Base-by-base conservation (phyloP, 2,797 vertebrate genomes). In the Loriculus beryllinus region DNA sequence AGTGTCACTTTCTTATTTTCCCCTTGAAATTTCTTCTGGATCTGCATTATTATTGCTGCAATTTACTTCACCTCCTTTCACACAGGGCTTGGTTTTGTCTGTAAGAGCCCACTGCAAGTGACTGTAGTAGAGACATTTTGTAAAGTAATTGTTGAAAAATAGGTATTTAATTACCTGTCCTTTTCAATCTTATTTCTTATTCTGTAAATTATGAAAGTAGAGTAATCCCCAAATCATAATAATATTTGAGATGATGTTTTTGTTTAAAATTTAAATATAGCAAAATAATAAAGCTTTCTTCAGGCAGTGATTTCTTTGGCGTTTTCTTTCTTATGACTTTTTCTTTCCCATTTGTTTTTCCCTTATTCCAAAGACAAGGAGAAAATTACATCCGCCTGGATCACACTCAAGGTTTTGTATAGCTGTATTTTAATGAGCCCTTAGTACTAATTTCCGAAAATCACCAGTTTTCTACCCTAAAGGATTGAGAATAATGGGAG, bases 31-130 rank as follows among this genome's bases (percentile, higher is more conserved):
- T 89, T 69, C 42, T 92, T 65, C 62, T 78, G 51, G 65, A 60
- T 56, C 49, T 72, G 63, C 17, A 29, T 88, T 93, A 31, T 90
- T 93, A 82, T 82, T 91, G 80, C 67, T 82, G 63, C 70, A 80
- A n/a, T 92, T 93, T 90, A n/a, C 64, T 90, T 95, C 42, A 49
- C 64, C 82, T 75, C 10, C 48, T 90, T 95, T 94, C 62, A 88
- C 40, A 26, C 2, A 20, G 18, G 23, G 3, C 12, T 57, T 23
- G 12, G 86, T 81, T 89, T 88, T 89, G 47, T 89, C 82, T 87
- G 0, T 43, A 45, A 79, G 16, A 92, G 35, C 39, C 48, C 14
- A 33, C 12, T 77, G 65, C 81, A 70, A 90, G 28, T 82, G 82
- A 56, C 67, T 92, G 59, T 48, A 68, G 85, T 67, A 56, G 48